Conservation (phyloP, 2,888 invertebrate species). For the Esperia sulphurella region DNA sequence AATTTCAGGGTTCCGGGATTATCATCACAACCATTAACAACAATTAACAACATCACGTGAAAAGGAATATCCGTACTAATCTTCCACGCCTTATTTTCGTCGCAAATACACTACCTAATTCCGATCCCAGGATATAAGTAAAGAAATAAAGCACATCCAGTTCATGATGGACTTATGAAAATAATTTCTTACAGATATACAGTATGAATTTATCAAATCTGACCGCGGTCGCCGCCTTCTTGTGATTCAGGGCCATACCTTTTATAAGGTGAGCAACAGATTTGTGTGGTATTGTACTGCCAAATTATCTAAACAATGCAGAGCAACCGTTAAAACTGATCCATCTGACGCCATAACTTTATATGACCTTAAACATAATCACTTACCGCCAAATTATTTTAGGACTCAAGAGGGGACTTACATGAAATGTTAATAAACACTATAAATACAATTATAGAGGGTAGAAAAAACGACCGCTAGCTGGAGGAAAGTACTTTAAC, state of each 20-base stretch:
- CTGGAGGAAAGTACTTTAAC: too few relatives aligned
- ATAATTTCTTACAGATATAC: not conserved
- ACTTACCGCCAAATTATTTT: slow-evolving; percentile 1
- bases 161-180: not conserved
- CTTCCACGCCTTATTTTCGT: too few relatives aligned
- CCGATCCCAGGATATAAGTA: too few relatives aligned
- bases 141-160: too few relatives aligned
- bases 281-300: not conserved
- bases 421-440: not conserved
- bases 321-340: not conserved
- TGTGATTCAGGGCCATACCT: not conserved
- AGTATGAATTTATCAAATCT: not conserved
- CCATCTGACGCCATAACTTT: not conserved
- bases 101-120: too few relatives aligned
- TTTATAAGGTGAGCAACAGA: not conserved
- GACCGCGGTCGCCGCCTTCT: not conserved
- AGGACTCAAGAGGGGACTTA: slow-evolving; percentile 2
- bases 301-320: not conserved
- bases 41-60: too few relatives aligned
- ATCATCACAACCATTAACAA: too few relatives aligned
- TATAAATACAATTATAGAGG: not conserved
- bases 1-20: too few relatives aligned
- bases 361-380: slow-evolving; percentile 2
- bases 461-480: too few relatives aligned
- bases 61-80: too few relatives aligned